Conservation (phyloP, 2,888 invertebrate genomes). For the Tupiocoris notatus region DNA sequence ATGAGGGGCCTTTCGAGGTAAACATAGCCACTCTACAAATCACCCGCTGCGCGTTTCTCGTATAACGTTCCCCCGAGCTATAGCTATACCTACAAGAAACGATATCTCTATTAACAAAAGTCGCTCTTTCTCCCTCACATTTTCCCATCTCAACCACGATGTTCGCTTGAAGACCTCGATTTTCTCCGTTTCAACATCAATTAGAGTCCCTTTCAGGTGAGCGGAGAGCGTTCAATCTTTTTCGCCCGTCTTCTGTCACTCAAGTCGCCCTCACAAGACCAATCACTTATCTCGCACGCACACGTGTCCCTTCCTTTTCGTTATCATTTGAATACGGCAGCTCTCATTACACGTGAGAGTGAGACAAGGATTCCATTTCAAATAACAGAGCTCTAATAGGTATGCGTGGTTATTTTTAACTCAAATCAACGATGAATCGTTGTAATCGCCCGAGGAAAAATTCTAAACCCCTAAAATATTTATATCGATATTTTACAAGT, state of each 20-base stretch:
- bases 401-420: no score
- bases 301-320: no score
- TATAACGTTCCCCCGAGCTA: background rate
- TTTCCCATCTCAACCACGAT: background rate
- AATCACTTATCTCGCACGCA: no score
- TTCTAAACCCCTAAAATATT: no score
- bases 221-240: background rate
- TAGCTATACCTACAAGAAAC: background rate
- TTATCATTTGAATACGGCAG: no score
- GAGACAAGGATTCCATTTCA: no score
- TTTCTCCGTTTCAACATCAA: background rate
- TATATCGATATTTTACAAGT: no score
- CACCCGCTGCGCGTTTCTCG: background rate
- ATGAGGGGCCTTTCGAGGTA: constrained; percentile 32
- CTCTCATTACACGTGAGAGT: no score
- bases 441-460: no score
- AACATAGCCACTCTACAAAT: constrained; percentile 38
- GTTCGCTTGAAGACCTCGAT: background rate
- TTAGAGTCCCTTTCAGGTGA: background rate
- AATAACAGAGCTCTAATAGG: no score
- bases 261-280: background rate
- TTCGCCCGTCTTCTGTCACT: background rate
- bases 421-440: no score
- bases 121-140: background rate
- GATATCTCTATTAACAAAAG: background rate